phyloP scores from a whole-genome alignment of 2,797 vertebrate species.

The Forpus xanthops region DNA sequence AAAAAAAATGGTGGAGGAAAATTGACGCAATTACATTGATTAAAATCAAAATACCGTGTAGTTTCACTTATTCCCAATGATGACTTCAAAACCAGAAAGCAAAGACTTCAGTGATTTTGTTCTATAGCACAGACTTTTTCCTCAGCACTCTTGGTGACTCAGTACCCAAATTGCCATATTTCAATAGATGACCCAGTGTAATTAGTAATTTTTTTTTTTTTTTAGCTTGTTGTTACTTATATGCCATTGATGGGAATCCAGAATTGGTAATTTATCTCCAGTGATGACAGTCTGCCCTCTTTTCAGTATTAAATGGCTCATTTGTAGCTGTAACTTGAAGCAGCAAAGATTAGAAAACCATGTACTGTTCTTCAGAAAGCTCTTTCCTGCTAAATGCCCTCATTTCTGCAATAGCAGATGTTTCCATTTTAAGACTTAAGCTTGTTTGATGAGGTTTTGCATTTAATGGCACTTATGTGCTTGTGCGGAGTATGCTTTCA shows the following conservation, averaged over 20 bases:
- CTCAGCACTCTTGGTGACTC: conserved; percentile 8
- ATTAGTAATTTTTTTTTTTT: conserved; percentile 24
- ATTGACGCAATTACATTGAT: background rate
- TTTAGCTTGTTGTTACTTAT: conserved; percentile 29
- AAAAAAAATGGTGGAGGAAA: background rate
- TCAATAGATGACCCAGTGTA: conserved; percentile 10
- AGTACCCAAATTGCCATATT: conserved; percentile 33
- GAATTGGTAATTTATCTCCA: background rate
- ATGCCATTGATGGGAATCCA: background rate
- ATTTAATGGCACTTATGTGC: background rate
- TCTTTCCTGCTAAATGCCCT: background rate
- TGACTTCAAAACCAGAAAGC: background rate
- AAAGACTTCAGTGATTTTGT: background rate
- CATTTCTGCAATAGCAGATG: background rate
- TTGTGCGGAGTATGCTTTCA: background rate
- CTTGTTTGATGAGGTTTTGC: background rate
- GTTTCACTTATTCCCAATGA: background rate
- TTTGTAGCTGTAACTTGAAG: background rate
- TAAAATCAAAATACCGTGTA: background rate
- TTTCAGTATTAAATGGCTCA: background rate
- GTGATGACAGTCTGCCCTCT: background rate
- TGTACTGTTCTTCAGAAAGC: background rate
- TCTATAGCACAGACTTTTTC: background rate
- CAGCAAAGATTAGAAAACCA: background rate
- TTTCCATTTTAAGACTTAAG: background rate